A percentile compares a stretch with the other conserved stretches of the same genome.
phyloP scores from a whole-genome alignment of 2,113 vertebrate genomes.

The Plecotus auritus region DNA sequence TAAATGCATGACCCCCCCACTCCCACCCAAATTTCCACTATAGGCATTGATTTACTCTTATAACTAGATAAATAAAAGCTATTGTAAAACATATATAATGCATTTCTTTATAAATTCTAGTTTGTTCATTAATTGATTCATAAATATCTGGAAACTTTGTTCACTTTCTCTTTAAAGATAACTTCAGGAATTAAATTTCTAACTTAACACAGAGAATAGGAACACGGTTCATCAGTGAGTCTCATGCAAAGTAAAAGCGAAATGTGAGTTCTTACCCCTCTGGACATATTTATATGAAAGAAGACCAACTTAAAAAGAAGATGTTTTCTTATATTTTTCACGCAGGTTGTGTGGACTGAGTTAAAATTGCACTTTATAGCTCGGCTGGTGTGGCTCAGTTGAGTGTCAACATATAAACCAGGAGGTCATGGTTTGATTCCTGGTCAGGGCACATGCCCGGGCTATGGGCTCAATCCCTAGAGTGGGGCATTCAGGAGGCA shows the following conservation, averaged over 20 bases:
- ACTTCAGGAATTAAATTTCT: background rate
- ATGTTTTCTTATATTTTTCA: background rate
- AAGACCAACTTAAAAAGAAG: background rate
- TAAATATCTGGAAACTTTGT: background rate
- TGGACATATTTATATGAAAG: background rate
- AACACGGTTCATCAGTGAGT: background rate
- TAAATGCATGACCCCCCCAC: background rate
- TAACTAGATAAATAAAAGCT: background rate
- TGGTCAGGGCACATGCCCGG: too few relatives aligned
- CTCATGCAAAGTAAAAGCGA: background rate
- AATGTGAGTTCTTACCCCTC: background rate
- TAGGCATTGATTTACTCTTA: background rate
- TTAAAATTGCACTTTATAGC: conserved; percentile 20
- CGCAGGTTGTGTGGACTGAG: background rate
- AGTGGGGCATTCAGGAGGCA: too few relatives aligned
- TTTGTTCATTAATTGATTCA: background rate
- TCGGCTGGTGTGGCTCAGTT: too few relatives aligned
- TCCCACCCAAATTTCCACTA: background rate
- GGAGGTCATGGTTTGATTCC: too few relatives aligned
- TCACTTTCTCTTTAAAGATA: background rate
- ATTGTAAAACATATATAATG: background rate
- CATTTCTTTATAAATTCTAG: background rate
- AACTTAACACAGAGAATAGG: background rate
- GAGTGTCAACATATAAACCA: too few relatives aligned
- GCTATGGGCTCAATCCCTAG: too few relatives aligned